Evolutionary conservation across 2,113 vertebrate species (phyloP).

Genomic region (Clinocottus analis): DNA sequence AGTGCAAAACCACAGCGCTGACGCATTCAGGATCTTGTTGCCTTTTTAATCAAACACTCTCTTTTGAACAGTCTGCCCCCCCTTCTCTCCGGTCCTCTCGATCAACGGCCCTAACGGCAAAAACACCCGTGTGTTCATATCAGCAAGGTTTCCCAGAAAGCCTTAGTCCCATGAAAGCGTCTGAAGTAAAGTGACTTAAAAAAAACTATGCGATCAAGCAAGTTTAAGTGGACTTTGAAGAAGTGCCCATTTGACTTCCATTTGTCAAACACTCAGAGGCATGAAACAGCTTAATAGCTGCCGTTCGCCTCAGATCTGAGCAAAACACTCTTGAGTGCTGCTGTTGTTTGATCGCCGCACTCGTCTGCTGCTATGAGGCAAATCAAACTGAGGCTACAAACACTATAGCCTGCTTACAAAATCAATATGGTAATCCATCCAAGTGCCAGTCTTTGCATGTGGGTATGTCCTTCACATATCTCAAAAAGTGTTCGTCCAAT

Average conservation of each 20-base stretch:
- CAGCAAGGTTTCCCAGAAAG: constrained; percentile 21
- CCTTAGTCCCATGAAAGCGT: constrained; percentile 10
- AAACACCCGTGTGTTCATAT: neutral
- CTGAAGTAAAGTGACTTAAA: constrained; percentile 30
- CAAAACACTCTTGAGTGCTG: neutral
- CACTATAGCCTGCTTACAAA: too few relatives aligned
- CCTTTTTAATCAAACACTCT: constrained; percentile 3
- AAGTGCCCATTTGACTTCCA: constrained; percentile 35
- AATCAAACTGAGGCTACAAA: neutral
- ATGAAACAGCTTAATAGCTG: constrained; percentile 22
- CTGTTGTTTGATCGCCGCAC: neutral
- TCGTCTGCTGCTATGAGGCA: neutral
- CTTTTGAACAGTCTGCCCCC: neutral
- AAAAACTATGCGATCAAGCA: constrained; percentile 25
- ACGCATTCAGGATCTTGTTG: constrained; percentile 24
- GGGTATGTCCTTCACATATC: too few relatives aligned
- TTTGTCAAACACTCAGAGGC: constrained; percentile 33
- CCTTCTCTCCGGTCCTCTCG: neutral
- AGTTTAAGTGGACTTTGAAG: constrained; percentile 40
- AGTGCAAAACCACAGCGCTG: neutral
- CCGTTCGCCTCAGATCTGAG: constrained; percentile 6
- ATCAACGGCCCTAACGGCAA: constrained; percentile 12
- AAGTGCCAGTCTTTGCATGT: too few relatives aligned
- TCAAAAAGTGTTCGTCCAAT: too few relatives aligned
- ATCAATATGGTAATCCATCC: too few relatives aligned